phyloP scores from a whole-genome alignment of 2,888 invertebrate species.

The Oxytorus armatus region DNA sequence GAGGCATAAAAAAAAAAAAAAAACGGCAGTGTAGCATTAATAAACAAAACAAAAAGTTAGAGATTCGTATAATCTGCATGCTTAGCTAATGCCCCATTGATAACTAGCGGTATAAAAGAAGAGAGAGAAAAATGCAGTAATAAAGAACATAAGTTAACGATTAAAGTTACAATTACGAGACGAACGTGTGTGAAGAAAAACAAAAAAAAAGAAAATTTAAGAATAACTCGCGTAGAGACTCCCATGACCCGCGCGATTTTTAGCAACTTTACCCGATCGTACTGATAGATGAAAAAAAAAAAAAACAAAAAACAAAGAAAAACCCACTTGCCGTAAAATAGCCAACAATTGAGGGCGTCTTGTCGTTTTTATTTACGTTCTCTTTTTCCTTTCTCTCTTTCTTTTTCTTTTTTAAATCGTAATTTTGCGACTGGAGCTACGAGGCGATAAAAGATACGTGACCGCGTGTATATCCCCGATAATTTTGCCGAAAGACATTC shows the following conservation, averaged over 20 bases:
- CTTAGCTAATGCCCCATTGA: slow-evolving; percentile 76
- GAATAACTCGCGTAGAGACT: slow-evolving; percentile 55
- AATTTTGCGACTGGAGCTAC: slow-evolving; percentile 31
- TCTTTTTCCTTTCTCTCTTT: slow-evolving; percentile 28
- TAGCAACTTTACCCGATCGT: slow-evolving; percentile 62
- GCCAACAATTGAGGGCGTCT: slow-evolving; percentile 35
- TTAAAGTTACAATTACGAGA: slow-evolving; percentile 47
- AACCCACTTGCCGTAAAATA: slow-evolving; percentile 49
- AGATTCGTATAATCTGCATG: slow-evolving; percentile 77
- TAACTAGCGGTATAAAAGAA: slow-evolving; percentile 61
- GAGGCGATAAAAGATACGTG: slow-evolving; percentile 26
- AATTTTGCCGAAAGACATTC: slow-evolving; percentile 59
- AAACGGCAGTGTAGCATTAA: slow-evolving; percentile 65
- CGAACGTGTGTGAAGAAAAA: slow-evolving; percentile 18
- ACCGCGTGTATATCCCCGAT: slow-evolving; percentile 44
- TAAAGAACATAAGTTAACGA: slow-evolving; percentile 54
- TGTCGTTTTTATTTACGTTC: slow-evolving; percentile 32
- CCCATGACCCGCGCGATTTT: slow-evolving; percentile 62
- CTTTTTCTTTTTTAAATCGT: slow-evolving; percentile 12
- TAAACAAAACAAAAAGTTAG: slow-evolving; percentile 45
- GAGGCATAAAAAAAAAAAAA: slow-evolving; percentile 48
- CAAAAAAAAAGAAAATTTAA: slow-evolving; percentile 42
- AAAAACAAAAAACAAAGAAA: slow-evolving; percentile 13
- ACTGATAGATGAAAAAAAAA: slow-evolving; percentile 31
- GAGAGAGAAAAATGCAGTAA: slow-evolving; percentile 51